Conservation (phyloP, 2,113 vertebrate species). For the Gobius niger region DNA sequence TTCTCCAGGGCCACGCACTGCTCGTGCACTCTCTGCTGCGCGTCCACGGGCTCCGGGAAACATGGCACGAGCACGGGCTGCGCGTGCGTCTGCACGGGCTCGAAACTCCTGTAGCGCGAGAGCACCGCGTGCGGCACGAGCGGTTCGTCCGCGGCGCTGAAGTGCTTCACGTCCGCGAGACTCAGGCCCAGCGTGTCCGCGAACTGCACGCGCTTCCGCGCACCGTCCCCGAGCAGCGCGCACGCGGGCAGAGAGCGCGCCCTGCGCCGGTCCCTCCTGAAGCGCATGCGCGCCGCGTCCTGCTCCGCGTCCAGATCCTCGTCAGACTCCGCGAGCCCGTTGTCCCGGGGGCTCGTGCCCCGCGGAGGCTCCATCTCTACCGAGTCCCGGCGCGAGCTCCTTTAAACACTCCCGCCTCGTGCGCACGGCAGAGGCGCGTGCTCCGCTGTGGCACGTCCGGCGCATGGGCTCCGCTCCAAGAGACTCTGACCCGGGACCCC, state of each 20-base stretch:
- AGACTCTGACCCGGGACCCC: background rate
- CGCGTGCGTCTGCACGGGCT: slow-evolving; percentile 42
- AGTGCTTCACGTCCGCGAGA: slow-evolving; percentile 87
- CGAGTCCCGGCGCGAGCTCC: background rate
- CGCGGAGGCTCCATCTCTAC: background rate
- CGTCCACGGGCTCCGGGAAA: slow-evolving; percentile 59
- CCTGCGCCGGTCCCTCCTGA: slow-evolving; percentile 65
- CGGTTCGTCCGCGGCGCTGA: slow-evolving; percentile 84
- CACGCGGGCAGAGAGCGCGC: slow-evolving; percentile 71
- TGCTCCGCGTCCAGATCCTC: slow-evolving; percentile 56
- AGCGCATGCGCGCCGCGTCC: slow-evolving; percentile 55
- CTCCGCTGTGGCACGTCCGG: background rate
- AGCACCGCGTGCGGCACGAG: slow-evolving; percentile 81
- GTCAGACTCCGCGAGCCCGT: slow-evolving; percentile 22
- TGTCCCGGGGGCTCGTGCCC: background rate
- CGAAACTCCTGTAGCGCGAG: slow-evolving; percentile 75
- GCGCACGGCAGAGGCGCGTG: background rate
- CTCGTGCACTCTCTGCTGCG: slow-evolving; percentile 60
- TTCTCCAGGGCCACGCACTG: slow-evolving; percentile 79
- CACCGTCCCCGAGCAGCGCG: slow-evolving; percentile 53
- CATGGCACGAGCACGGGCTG: slow-evolving; percentile 51
- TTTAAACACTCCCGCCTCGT: background rate
- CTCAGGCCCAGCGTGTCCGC: slow-evolving; percentile 86
- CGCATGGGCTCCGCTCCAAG: slow-evolving; percentile 1
- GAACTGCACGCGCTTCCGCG: slow-evolving; percentile 87